Conservation (phyloP, 1,140 invertebrate species). For the Pogonomyrmex californicus region DNA sequence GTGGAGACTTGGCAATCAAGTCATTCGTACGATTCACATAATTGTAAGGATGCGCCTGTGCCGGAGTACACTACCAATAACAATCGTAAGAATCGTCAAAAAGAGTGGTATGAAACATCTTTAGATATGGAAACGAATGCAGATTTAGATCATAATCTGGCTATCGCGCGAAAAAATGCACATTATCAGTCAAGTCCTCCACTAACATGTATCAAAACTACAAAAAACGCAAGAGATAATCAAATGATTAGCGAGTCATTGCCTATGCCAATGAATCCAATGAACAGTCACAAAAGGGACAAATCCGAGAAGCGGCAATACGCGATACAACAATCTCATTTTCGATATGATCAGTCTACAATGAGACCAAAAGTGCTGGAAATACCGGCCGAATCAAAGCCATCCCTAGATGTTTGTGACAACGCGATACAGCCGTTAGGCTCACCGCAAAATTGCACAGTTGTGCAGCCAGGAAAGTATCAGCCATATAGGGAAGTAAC, state of each 20-base stretch:
- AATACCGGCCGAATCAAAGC: conserved; percentile 85
- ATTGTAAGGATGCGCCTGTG: conserved; percentile 79
- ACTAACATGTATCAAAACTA: conserved; percentile 18
- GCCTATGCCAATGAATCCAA: conserved; percentile 45
- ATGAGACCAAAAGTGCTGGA: conserved; percentile 78
- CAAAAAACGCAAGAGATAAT: conserved; percentile 55
- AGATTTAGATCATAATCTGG: conserved; percentile 48
- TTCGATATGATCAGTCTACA: conserved; percentile 70
- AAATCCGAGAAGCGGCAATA: conserved; percentile 61
- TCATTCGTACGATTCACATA: conserved; percentile 72
- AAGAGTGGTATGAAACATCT: conserved; percentile 92
- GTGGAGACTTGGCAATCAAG: conserved; percentile 87
- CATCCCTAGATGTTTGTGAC: conserved; percentile 76
- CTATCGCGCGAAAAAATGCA: conserved; percentile 79
- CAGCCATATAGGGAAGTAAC: conserved; percentile 97
- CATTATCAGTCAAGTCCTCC: conserved; percentile 68
- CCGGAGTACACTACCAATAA: conserved; percentile 44
- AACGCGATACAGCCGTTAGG: conserved; percentile 89
- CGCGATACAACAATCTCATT: conserved; percentile 62
- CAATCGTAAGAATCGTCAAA: conserved; percentile 85
- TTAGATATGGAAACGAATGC: conserved; percentile 88
- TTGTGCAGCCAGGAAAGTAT: conserved; percentile 95
- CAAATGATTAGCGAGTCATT: conserved; percentile 54
- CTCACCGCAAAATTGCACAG: conserved; percentile 93
- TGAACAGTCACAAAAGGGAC: conserved; percentile 69